These are phyloP conservation scores for Globodera rostochiensis DNA, from an alignment of 1,140 invertebrate species.

Conservation along the genomic window DNA sequence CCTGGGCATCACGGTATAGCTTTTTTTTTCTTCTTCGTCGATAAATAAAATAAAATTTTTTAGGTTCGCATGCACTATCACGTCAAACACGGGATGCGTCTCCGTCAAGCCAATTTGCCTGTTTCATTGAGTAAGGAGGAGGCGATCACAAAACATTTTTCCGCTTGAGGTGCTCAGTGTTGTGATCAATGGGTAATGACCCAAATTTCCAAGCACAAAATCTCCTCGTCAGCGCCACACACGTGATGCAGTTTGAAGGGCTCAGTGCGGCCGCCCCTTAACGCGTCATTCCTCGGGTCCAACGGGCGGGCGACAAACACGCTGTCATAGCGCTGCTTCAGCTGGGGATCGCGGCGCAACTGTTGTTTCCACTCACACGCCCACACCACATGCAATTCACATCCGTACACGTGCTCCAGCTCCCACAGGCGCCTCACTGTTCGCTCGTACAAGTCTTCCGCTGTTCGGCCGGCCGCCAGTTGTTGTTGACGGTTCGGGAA, in stretches of 20 bases:
- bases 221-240: background rate
- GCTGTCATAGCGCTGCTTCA: background rate
- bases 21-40: too few species aligned
- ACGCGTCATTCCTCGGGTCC: background rate
- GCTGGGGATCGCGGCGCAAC: background rate
- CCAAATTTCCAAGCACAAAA: background rate
- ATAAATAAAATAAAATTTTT: background rate
- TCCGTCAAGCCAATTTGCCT: constrained; percentile 10
- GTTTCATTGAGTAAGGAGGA: background rate
- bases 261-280: background rate
- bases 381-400: constrained; percentile 1
- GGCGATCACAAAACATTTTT: background rate
- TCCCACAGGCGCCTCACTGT: background rate
- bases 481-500: background rate
- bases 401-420: background rate
- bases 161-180: constrained; percentile 2
- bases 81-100: background rate
- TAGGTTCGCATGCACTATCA: constrained; percentile 7
- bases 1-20: too few species aligned
- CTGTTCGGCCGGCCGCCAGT: constrained; percentile 2
- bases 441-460: background rate
- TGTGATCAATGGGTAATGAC: background rate
- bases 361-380: background rate
- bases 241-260: background rate
- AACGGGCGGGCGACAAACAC: background rate